Evolutionary conservation across 2,888 invertebrate genomes (phyloP), one percentile per base, ranked within the genome.

Genomic region (Cheilosia pagana): DNA sequence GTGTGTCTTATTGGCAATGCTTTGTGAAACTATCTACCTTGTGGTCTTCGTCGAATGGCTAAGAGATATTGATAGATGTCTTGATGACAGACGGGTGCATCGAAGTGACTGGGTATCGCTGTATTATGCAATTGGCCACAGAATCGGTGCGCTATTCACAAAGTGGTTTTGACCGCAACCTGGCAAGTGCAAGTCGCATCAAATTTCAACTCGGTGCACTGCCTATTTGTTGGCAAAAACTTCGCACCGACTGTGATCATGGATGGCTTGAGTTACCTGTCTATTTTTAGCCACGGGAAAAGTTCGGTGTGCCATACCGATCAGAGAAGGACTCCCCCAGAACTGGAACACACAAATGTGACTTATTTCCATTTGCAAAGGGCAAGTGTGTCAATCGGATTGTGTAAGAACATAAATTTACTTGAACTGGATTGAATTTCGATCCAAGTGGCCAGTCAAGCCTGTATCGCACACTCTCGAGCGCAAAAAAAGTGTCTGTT

Each of bases 351-450:
- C 2, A 41, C 1, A 39, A 35, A 39, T 53, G 31, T 75, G 76
- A 81, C 68, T 76, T 76, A 75, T 81, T 70, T 70, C 70, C 63
- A 81, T 68, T 65, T 67, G 43, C 74, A 83, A 83, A 78, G 82
- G 82, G 82, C 82, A 83, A 60, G 41, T 72, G 57, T 78, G 72
- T 78, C 82, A 83, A 68, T 78, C 72, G 57, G 72, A 74, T 78
- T 74, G 63, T 83, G 82, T 59, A 74, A 78, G 45, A 68, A 63
- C 78, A 78, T 72, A 72, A 74, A 72, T 78, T 65, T 62, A 67
- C 57, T 53, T 67, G 43, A 67, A 68, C 67, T 77, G 41, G 62
- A 71, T 78, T 77, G 35, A 48, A 62, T 57, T 60, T 67, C 39
- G 60, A 72, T 67, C 25, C 77, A 14, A 60, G 45, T 48, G 45